Evolutionary conservation across 2,113 vertebrate species (phyloP), one percentile per base, ranked within the genome.

Genomic region (Telmatochromis sp.): DNA sequence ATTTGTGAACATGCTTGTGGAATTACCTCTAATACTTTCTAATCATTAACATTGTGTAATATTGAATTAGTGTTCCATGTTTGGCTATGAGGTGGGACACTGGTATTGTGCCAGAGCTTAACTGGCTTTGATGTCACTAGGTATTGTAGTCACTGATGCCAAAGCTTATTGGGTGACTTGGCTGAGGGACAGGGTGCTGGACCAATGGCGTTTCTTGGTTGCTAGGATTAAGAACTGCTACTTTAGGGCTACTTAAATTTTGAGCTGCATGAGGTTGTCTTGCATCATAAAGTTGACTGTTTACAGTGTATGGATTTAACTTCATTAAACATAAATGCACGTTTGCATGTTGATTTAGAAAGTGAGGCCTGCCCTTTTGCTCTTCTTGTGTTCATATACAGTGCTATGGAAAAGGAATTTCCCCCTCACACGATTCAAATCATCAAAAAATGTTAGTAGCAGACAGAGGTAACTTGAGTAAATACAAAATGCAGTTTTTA

Each of bases 91-190:
- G 60, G 14, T n/a, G 17, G 53, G 40, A 89, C 89, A 80, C 81
- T 88, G 84, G 80, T 88, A 28, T 81, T 7, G 13, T 58, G 68
- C 81, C 37, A 5, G 10, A 83, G 81, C 54, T 93, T 94, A 95
- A 86, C 47, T 81, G 84, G 88, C 89, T 92, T 90, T 94, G 45
- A 89, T 84, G 86, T 91, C 82, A 86, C 65, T 63, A 82, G 88
- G 75, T 88, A 91, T 87, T 86, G 85, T 87, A 68, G 92, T 90
- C 91, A 80, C n/a, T 5, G 75, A 91, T 10, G 17, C 60, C 33
- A 63, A 65, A 78, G 92, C 89, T 89, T 65, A 91, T 92, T 92
- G 89, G 93, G 82, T 28, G 45, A 58, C 6, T 79, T 15, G 75
- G 21, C 13, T 93, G 87, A 92, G 47, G 65, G 87, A 84, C 87